These are phyloP conservation scores for Oryzaephilus surinamensis DNA, from an alignment of 1,140 invertebrate genomes.

Conservation along the genomic window DNA sequence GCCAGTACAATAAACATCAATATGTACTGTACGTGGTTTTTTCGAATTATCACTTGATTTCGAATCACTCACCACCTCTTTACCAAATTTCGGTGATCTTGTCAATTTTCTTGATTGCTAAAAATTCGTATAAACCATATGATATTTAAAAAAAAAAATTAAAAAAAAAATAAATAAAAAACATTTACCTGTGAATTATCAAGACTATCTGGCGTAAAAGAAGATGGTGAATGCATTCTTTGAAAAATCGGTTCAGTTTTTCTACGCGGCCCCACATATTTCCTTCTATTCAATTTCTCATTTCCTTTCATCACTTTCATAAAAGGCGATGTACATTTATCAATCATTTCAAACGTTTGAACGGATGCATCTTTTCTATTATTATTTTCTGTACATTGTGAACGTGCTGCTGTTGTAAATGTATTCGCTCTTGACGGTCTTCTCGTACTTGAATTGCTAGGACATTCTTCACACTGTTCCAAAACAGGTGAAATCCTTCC, in stretches of 20 bases:
- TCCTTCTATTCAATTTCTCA: constrained; percentile 6
- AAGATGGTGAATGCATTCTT: constrained; percentile 18
- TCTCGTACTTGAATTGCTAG: constrained; percentile 2
- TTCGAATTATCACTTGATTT: constrained; percentile 36
- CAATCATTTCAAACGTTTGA: constrained; percentile 43
- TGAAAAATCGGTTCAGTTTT: constrained; percentile 21
- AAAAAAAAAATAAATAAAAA: constrained; percentile 5
- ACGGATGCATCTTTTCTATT: constrained; percentile 40
- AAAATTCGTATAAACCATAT: constrained; percentile 5
- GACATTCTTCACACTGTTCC: constrained; percentile 35
- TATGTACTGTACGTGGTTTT: constrained; percentile 61
- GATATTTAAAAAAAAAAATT: constrained; percentile 1
- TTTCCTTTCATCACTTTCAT: constrained; percentile 9
- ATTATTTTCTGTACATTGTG: constrained; percentile 17
- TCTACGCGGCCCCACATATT: constrained; percentile 13
- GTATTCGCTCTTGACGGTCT: constrained; percentile 24
- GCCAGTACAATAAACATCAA: constrained; percentile 66
- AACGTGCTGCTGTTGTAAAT: constrained; percentile 29
- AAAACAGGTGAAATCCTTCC: constrained; percentile 35
- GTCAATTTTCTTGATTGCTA: constrained; percentile 5
- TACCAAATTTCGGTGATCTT: constrained; percentile 9
- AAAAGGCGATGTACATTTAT: constrained; percentile 34
- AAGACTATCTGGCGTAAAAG: constrained; percentile 28
- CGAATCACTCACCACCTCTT: constrained; percentile 13
- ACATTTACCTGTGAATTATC: constrained; percentile 16